Evolutionary conservation across 2,113 vertebrate genomes (phyloP).

Genomic region (Cathartes aura): DNA sequence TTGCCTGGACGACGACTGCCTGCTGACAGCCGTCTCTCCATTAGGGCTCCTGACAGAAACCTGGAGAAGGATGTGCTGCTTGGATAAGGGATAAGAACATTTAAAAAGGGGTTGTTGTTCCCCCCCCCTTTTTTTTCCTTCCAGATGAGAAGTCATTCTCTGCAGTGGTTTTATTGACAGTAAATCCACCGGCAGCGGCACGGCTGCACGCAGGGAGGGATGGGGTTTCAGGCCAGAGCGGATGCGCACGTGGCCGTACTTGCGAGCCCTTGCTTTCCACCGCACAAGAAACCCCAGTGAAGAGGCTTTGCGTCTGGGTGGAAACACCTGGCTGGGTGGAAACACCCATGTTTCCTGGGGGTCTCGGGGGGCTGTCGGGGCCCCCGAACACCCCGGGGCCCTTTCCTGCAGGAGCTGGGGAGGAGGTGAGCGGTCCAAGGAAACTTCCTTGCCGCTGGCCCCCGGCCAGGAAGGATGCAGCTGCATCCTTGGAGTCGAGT

Average conservation of each 20-base stretch:
- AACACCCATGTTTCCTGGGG: rapidly evolving
- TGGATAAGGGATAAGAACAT: background rate
- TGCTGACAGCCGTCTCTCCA: background rate
- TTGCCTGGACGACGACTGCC: background rate
- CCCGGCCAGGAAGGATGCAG: background rate
- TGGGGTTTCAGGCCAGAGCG: background rate
- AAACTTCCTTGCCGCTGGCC: background rate
- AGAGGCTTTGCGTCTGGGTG: background rate
- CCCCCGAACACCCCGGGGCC: no score
- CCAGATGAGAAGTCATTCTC: background rate
- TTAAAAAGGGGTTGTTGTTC: background rate
- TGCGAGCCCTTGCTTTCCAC: background rate
- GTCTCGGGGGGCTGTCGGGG: rapidly evolving
- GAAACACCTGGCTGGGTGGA: background rate
- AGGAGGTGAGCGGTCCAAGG: background rate
- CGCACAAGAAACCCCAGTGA: rapidly evolving
- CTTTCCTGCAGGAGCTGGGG: background rate
- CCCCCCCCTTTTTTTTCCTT: rapidly evolving
- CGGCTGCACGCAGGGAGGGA: background rate
- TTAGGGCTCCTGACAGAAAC: background rate
- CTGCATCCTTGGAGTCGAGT: slow-evolving; percentile 52
- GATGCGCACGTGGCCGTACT: rapidly evolving
- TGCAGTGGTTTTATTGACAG: slow-evolving; percentile 7
- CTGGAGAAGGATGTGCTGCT: background rate
- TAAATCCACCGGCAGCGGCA: background rate